These are phyloP conservation scores for Rhizoglyphus robini DNA, from an alignment of 1,140 invertebrate species.

Conservation along the genomic window DNA sequence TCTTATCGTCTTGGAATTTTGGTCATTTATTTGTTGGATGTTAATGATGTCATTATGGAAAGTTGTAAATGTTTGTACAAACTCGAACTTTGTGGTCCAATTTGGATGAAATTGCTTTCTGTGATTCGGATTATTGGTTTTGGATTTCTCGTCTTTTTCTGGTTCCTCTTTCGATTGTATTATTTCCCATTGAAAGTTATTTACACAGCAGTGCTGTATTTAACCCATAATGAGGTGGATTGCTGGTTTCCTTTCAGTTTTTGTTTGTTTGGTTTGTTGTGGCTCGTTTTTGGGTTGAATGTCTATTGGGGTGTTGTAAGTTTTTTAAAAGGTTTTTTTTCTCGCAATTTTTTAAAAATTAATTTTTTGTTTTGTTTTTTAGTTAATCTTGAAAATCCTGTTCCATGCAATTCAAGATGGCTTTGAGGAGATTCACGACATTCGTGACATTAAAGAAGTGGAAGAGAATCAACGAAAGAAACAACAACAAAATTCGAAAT, in stretches of 20 bases:
- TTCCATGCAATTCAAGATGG: constrained; percentile 31
- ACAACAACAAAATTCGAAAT: not conserved
- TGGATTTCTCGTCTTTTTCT: constrained; percentile 29
- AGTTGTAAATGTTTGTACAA: constrained; percentile 36
- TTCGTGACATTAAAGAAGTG: constrained; percentile 31
- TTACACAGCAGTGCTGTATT: constrained; percentile 29
- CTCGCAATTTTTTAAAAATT: not conserved
- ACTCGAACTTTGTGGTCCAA: constrained; percentile 31
- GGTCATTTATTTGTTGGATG: constrained; percentile 35
- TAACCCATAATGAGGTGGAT: constrained; percentile 25
- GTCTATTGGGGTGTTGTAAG: constrained; percentile 37
- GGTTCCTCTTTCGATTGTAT: constrained; percentile 32
- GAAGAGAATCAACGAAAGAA: constrained; percentile 13
- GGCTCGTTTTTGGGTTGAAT: constrained; percentile 32
- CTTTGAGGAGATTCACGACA: constrained; percentile 31
- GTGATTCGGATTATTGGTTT: constrained; percentile 31
- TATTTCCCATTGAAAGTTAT: constrained; percentile 35
- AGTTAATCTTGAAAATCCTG: constrained; percentile 31
- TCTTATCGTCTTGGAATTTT: constrained; percentile 29
- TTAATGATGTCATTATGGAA: constrained; percentile 35
- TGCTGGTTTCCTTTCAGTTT: constrained; percentile 28
- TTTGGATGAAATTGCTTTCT: constrained; percentile 28
- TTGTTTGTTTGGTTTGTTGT: constrained; percentile 32
- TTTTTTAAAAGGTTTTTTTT: not conserved
- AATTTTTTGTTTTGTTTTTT: not conserved